Evolutionary conservation across 92 coral and sea anemone species (phyloP), one percentile per base, ranked within the genome.

Genomic region (Zoanthus solanderi): DNA sequence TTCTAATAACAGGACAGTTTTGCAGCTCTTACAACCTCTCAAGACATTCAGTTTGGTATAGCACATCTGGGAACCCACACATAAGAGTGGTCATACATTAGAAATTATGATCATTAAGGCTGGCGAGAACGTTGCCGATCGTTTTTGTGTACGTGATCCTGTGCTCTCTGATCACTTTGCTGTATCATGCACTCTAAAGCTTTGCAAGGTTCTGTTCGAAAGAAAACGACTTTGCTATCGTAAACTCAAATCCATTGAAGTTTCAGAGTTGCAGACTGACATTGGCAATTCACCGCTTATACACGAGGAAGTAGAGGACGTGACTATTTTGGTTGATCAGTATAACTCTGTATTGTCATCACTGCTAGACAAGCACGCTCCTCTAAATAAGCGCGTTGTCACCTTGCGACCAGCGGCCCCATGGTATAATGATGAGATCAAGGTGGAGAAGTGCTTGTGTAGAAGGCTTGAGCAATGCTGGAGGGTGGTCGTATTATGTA

Each of bases 341-440:
- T 76, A 76, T 76, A 76, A 76, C n/a, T 45, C 58, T 45, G 82
- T 23, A 23, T 23, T 77, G 32, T 77, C 58, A 77, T 47, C 83
- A 1, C 54, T 78, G 23, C 31, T 78, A 18, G 83, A 78, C 23
- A 52, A 46, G 66, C 83, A 78, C 11, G 83, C 67, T 4, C 83
- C 83, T 78, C 83, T 78, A 1, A 13, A 46, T 11, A 10, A 78
- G 18, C 44, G 83, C 32, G 61, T 47, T 7, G 82, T 76, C 2
- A 76, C 61, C 46, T 45, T 76, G 82, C 82, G n/a, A 18, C 82
- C 61, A 12, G 63, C 63, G 37, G 63, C 82, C 4, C 61, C 56
- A 76, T 76, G 82, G 61, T 76, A 78, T 78, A 47, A 45, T 48
- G 65, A 47, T n/a, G 50, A 48, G 3, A 52, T 78, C 44, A 46